A percentile compares a stretch with the other conserved stretches of the same genome.
Evolutionary conservation across 1,140 invertebrate genomes (phyloP).

Genomic region (Drosophila bifasciata): DNA sequence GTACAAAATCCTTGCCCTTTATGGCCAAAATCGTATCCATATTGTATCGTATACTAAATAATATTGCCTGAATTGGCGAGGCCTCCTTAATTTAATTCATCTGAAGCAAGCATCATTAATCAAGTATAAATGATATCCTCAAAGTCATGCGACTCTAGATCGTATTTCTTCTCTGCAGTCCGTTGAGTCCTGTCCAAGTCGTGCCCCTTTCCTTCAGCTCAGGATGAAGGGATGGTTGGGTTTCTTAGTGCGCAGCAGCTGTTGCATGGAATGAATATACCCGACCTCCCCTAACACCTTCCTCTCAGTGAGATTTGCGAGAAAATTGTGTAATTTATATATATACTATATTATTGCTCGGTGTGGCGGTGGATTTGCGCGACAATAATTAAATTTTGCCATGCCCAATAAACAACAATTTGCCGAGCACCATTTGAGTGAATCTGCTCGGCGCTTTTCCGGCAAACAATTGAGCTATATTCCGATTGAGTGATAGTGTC

Average conservation of each 20-base stretch:
- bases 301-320: constrained; percentile 37
- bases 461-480: constrained; percentile 48
- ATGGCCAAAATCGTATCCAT: no score
- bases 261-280: constrained; percentile 32
- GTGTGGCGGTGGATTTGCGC: constrained; percentile 7
- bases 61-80: no score
- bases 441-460: constrained; percentile 33
- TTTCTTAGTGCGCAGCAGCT: constrained; percentile 50
- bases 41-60: no score
- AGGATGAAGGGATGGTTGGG: constrained; percentile 10
- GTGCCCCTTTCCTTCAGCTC: not conserved
- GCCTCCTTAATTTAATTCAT: no score
- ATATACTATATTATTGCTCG: constrained; percentile 7
- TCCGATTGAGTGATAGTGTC: constrained; percentile 21
- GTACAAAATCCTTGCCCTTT: no score
- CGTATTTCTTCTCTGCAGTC: no score
- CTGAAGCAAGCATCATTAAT: no score
- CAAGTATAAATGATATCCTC: no score
- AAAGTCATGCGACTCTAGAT: no score
- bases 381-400: constrained; percentile 53
- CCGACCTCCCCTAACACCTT: constrained; percentile 10
- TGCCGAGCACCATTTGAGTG: constrained; percentile 39
- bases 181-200: constrained; percentile 1
- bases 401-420: constrained; percentile 27
- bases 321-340: constrained; percentile 26